Percentiles rank a stretch among this genome's conserved stretches.
These are phyloP conservation scores for Halcyon senegalensis DNA, from an alignment of 2,113 vertebrate genomes.

Conservation along the genomic window DNA sequence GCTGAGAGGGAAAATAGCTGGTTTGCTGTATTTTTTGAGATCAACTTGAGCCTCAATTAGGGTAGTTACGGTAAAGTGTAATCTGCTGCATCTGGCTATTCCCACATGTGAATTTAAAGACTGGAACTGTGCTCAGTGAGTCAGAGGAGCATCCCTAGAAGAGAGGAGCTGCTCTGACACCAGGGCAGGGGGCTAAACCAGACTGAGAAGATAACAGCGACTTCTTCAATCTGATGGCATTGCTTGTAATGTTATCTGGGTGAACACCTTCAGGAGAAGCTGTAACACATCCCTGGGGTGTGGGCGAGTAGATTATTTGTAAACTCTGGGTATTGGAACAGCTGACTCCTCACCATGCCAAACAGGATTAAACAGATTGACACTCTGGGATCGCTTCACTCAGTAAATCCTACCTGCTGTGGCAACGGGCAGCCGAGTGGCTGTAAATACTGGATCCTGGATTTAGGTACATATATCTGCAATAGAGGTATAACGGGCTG, in stretches of 20 bases:
- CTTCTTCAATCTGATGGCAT: slow-evolving; percentile 1
- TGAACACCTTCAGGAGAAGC: neutral
- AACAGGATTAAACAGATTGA: slow-evolving; percentile 82
- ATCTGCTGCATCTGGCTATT: slow-evolving; percentile 81
- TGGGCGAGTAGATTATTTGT: neutral
- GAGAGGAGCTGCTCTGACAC: slow-evolving; percentile 38
- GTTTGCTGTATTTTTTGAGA: slow-evolving; percentile 32
- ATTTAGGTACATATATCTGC: slow-evolving; percentile 83
- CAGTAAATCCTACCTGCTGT: slow-evolving; percentile 78
- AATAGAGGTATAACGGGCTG: neutral
- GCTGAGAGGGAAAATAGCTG: slow-evolving; percentile 37
- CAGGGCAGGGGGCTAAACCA: slow-evolving; percentile 41
- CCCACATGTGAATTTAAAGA: slow-evolving; percentile 83
- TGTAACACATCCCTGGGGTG: neutral
- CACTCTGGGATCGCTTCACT: slow-evolving; percentile 79
- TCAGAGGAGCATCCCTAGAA: slow-evolving; percentile 63
- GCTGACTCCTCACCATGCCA: slow-evolving; percentile 77
- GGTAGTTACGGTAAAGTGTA: slow-evolving; percentile 85
- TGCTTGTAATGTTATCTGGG: neutral
- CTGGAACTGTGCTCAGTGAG: slow-evolving; percentile 75
- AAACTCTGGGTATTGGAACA: neutral
- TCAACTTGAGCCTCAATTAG: slow-evolving; percentile 84
- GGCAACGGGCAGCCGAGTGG: slow-evolving; percentile 76
- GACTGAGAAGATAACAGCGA: neutral
- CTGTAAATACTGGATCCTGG: slow-evolving; percentile 97